Base-by-base conservation (phyloP, 2,797 vertebrate species). In the Menidia menidia region DNA sequence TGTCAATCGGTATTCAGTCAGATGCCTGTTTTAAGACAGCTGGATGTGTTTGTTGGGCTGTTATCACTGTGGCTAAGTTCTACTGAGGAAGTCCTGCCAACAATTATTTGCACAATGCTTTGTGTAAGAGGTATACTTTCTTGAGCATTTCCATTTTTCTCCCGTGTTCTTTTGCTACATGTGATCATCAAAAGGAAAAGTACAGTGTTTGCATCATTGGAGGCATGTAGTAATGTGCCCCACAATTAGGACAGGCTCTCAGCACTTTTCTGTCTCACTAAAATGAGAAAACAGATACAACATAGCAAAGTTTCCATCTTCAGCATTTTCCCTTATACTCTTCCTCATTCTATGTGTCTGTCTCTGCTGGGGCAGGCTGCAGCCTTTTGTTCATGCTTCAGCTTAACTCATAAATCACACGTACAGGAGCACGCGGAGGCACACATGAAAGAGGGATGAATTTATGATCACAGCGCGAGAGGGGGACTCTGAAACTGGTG, bases 321-420 rank as follows among this genome's bases (percentile, higher is more conserved):
- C 80, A 85, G 83, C 86, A n/a, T 69, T 86, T 88, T 87, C 64
- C 57, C 44, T 1, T 3, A 45, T 15, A 10, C 14, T 35, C 18
- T 48, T 18, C 64, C 53, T 56, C 30, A 56, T 60, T 11, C 41
- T 65, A 43, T 76, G 65, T 64, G 56, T 84, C 67, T 64, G 62
- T 73, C 65, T 65, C 71, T 74, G 69, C 65, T 35, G 54, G 66
- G 50, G 55, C 60, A 25, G 64, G 33, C 74, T 58, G 35, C 69
- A 77, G 81, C 88, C 85, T 87, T 87, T 88, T 89, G 85, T 86
- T 84, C 82, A 39, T 75, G 73, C 77, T 50, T 83, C 75, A 76
- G 80, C 60, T 39, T 39, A 64, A 71, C 81, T 83, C 88, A 88
- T 91, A 90, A 91, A 89, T 92, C 89, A 92, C 68, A 73, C 6